Percentiles rank a stretch among this genome's conserved stretches.
phyloP scores from a whole-genome alignment of 2,113 vertebrate species.

The Carettochelys insculpta region DNA sequence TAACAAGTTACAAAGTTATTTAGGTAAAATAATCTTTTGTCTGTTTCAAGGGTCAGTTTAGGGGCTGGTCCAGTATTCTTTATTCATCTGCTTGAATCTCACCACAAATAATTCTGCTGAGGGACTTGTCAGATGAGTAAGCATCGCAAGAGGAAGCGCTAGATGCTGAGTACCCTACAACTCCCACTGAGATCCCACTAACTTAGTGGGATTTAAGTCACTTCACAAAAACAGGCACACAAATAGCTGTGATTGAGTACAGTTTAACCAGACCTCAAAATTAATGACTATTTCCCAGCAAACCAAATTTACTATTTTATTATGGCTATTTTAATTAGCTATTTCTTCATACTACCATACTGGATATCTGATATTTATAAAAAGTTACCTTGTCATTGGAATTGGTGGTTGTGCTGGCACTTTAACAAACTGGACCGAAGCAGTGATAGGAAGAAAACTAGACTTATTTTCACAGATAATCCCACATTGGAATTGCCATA shows the following conservation, averaged over 20 bases:
- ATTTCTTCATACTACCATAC: neutral
- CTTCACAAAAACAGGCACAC: neutral
- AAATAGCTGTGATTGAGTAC: neutral
- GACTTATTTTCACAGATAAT: slow-evolving; percentile 73
- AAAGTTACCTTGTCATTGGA: slow-evolving; percentile 83
- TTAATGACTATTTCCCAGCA: neutral
- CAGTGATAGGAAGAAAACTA: slow-evolving; percentile 81
- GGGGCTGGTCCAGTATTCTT: neutral
- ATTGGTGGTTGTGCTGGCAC: slow-evolving; percentile 75
- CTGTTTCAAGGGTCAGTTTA: neutral
- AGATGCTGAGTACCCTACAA: neutral
- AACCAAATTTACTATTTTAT: neutral
- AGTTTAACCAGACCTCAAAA: neutral
- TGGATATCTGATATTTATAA: neutral
- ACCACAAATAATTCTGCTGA: neutral
- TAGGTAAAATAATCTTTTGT: fast-evolving
- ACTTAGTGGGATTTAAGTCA: neutral
- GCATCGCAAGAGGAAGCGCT: fast-evolving
- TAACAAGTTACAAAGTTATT: neutral
- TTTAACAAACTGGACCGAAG: slow-evolving; percentile 87
- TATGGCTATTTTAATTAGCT: neutral
- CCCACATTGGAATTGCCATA: slow-evolving; percentile 85
- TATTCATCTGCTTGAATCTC: neutral
- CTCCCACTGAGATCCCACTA: neutral
- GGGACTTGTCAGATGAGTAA: neutral